Evolutionary conservation across 2,888 invertebrate species (phyloP).

Genomic region (Drosophila gaucha): DNA sequence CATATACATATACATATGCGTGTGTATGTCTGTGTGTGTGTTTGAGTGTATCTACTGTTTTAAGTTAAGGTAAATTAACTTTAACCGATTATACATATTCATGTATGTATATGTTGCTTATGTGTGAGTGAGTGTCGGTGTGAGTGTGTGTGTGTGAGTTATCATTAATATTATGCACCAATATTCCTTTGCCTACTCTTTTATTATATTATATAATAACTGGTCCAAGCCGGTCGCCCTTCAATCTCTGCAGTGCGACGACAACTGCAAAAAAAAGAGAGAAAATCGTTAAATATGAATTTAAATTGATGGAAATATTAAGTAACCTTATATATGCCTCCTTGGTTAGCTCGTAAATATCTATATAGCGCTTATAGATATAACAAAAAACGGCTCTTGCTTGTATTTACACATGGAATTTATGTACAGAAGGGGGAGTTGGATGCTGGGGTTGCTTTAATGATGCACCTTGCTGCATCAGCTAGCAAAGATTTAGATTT

Average conservation of each 20-base stretch:
- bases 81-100: conserved; percentile 53
- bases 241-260: conserved; percentile 38
- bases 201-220: conserved; percentile 73
- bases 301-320: background rate
- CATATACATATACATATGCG: no score
- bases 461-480: conserved; percentile 12
- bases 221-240: conserved; percentile 69
- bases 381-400: conserved; percentile 64
- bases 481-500: conserved; percentile 40
- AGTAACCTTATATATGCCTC: conserved; percentile 72
- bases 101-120: conserved; percentile 24
- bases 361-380: conserved; percentile 74
- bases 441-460: background rate
- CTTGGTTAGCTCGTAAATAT: conserved; percentile 70
- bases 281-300: background rate
- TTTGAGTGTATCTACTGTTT: conserved; percentile 25
- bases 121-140: conserved; percentile 24
- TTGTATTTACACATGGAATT: conserved; percentile 78
- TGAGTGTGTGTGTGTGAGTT: conserved; percentile 27
- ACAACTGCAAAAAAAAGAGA: conserved; percentile 22
- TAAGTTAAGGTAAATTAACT: conserved; percentile 55
- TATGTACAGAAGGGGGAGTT: conserved; percentile 57
- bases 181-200: conserved; percentile 74
- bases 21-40: conserved; percentile 15
- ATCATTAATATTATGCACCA: conserved; percentile 68